Conservation (phyloP, 2,113 vertebrate genomes). For the Grammomys surdaster region DNA sequence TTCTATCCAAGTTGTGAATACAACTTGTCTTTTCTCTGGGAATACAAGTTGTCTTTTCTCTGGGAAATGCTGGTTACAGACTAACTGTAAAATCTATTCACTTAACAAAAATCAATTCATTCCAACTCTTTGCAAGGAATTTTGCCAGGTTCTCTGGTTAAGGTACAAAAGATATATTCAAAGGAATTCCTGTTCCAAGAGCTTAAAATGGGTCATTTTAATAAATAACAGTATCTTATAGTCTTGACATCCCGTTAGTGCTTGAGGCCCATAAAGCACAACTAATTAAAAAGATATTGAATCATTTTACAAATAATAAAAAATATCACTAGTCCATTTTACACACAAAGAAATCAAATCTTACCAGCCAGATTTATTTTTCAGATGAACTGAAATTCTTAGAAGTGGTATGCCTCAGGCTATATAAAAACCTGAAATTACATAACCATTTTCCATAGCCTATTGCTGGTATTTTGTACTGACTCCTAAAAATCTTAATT, state of each 20-base stretch:
- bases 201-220: conserved; percentile 9
- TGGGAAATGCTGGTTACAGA: conserved; percentile 22
- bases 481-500: not conserved
- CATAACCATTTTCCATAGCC: not conserved
- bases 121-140: not conserved
- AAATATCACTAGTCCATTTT: not conserved
- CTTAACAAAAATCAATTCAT: conserved; percentile 47
- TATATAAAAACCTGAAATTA: not conserved
- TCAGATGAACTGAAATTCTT: conserved; percentile 36
- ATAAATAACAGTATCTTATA: not conserved
- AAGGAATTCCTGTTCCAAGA: not conserved
- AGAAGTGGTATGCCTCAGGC: conserved; percentile 15
- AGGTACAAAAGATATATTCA: conserved; percentile 49
- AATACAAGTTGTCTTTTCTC: conserved; percentile 7
- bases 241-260: not conserved
- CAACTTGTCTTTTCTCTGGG: conserved; percentile 10
- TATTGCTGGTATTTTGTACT: not conserved
- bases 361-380: not conserved
- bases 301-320: not conserved
- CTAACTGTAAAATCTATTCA: conserved; percentile 42
- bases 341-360: not conserved
- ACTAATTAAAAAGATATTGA: conserved; percentile 28
- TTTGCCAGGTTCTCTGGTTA: conserved; percentile 6
- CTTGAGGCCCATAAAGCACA: not conserved
- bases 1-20: conserved; percentile 40